Conservation (phyloP, 2,888 invertebrate species). For the Entomobrya proxima region DNA sequence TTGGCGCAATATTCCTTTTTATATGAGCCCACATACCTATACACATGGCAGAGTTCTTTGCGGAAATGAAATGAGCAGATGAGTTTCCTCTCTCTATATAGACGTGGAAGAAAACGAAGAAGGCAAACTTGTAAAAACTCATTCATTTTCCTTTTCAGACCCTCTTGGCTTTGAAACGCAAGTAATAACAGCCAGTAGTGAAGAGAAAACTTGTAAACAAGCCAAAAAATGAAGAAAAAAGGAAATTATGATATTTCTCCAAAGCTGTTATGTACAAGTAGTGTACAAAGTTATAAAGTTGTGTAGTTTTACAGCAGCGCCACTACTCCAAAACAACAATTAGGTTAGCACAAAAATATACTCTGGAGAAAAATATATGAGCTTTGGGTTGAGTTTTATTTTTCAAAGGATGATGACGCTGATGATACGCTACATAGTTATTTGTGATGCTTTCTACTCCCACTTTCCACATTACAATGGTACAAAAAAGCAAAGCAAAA, state of each 20-base stretch:
- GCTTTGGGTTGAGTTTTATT: background rate
- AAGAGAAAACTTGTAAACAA: conserved; percentile 61
- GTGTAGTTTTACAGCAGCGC: conserved; percentile 33
- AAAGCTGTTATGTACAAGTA: background rate
- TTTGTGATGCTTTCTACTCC: background rate
- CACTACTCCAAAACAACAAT: conserved; percentile 47
- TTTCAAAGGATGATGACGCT: background rate
- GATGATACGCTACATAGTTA: conserved; percentile 13
- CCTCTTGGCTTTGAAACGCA: background rate
- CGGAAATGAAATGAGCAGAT: conserved; percentile 23
- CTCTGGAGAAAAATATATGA: conserved; percentile 56
- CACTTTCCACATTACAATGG: background rate
- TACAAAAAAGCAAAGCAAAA: conserved; percentile 8
- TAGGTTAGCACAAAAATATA: conserved; percentile 54
- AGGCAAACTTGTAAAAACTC: conserved; percentile 12
- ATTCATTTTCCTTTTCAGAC: background rate
- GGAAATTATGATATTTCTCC: background rate
- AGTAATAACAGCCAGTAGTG: background rate
- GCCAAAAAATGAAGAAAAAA: conserved; percentile 35
- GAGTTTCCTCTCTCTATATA: background rate
- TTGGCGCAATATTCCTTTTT: background rate
- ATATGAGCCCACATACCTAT: background rate
- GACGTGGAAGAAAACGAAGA: background rate
- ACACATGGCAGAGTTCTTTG: background rate
- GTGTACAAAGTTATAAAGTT: conserved; percentile 6